A percentile compares a stretch with the other conserved stretches of the same genome.
phyloP scores from a whole-genome alignment of 2,797 vertebrate species.

The Pygocentrus nattereri region DNA sequence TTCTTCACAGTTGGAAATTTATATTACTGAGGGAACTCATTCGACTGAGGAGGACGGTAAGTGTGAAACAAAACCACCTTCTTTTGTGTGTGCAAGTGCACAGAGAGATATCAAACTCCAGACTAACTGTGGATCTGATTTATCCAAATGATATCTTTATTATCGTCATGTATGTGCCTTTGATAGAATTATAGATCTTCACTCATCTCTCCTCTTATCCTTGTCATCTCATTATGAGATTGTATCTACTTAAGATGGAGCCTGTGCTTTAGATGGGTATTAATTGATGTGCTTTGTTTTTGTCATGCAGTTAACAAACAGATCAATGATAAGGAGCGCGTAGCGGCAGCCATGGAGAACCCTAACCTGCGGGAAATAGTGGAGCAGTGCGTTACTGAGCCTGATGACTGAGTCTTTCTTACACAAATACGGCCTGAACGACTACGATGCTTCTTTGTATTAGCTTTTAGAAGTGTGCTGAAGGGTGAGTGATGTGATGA shows the following conservation, averaged over 20 bases:
- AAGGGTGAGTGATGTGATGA: background rate
- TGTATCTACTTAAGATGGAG: background rate
- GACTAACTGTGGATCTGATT: background rate
- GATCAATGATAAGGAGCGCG: conserved; percentile 97
- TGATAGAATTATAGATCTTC: background rate
- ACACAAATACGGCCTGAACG: background rate
- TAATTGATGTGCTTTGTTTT: background rate
- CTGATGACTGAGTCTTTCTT: conserved; percentile 78
- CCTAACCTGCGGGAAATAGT: conserved; percentile 93
- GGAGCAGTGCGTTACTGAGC: conserved; percentile 93
- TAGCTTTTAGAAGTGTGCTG: background rate
- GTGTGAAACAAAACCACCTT: conserved; percentile 65
- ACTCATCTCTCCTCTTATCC: background rate
- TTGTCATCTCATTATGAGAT: background rate
- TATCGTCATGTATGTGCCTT: background rate
- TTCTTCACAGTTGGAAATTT: conserved; percentile 91
- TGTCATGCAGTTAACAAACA: conserved; percentile 93
- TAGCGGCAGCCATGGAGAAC: conserved; percentile 98
- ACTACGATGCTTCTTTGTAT: background rate
- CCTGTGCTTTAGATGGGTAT: background rate
- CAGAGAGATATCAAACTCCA: too few relatives aligned
- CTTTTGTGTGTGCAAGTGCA: background rate
- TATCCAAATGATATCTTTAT: background rate
- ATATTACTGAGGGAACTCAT: conserved; percentile 95
- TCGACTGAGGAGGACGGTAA: conserved; percentile 97